phyloP scores from a whole-genome alignment of 2,113 vertebrate genomes.

The Sisor rabdophorus region DNA sequence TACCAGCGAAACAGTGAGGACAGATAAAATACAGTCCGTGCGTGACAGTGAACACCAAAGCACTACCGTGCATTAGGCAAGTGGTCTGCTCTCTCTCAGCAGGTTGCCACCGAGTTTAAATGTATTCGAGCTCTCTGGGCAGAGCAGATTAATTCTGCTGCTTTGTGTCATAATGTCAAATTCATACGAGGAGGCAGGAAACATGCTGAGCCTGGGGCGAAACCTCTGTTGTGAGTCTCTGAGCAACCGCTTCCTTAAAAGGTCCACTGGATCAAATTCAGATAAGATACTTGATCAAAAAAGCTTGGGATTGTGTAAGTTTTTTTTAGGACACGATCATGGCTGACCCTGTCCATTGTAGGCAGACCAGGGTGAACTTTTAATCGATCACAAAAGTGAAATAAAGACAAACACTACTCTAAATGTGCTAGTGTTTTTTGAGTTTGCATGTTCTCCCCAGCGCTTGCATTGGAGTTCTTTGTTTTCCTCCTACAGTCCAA shows the following conservation, averaged over 20 bases:
- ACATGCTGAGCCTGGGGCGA: slow-evolving; percentile 27
- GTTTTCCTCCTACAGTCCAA: too few species aligned
- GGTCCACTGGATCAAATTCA: slow-evolving; percentile 1
- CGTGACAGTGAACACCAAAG: not conserved
- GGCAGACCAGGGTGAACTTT: not conserved
- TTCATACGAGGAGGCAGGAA: slow-evolving; percentile 44
- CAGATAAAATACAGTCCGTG: slow-evolving; percentile 1
- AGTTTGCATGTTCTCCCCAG: too few species aligned
- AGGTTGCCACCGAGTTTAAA: slow-evolving; percentile 27
- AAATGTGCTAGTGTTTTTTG: too few species aligned
- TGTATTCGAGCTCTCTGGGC: slow-evolving; percentile 14
- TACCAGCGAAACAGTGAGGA: not conserved
- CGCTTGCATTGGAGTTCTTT: too few species aligned
- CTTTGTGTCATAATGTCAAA: slow-evolving; percentile 48
- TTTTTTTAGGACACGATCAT: too few species aligned
- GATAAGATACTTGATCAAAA: slow-evolving; percentile 29
- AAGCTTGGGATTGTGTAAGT: too few species aligned
- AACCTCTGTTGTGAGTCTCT: slow-evolving; percentile 45
- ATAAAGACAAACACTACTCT: too few species aligned
- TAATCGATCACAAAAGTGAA: too few species aligned
- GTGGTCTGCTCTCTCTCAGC: slow-evolving; percentile 34
- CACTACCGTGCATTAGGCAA: slow-evolving; percentile 11
- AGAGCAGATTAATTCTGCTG: slow-evolving; percentile 40
- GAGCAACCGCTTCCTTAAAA: slow-evolving; percentile 41
- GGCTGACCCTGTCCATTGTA: too few species aligned